These are phyloP conservation scores for Pantherophis guttatus DNA, from an alignment of 2,113 vertebrate species.

Conservation along the genomic window DNA sequence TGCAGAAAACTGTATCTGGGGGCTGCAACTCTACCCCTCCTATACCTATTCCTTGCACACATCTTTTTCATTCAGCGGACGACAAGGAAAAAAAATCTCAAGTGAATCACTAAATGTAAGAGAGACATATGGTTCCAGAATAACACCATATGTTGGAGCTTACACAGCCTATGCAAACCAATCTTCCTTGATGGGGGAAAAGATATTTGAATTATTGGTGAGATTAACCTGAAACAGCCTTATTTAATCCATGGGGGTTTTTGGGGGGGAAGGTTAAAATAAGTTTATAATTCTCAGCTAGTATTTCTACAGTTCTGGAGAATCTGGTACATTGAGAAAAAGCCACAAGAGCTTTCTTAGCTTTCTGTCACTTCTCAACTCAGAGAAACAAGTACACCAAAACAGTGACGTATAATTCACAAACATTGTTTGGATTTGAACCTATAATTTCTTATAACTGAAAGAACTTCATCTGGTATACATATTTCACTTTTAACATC, in stretches of 20 bases:
- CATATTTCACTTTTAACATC: not conserved
- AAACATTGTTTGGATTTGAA: not conserved
- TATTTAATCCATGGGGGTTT: not conserved
- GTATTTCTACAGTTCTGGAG: not conserved
- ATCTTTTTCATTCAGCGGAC: not conserved
- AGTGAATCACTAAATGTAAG: not conserved
- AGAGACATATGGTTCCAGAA: fast-evolving
- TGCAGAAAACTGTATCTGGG: slow-evolving; percentile 28
- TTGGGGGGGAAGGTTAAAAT: not conserved
- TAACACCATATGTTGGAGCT: not conserved
- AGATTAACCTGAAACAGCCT: not conserved
- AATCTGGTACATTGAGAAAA: not conserved
- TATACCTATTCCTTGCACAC: not conserved
- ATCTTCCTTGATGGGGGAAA: not conserved
- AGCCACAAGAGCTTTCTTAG: not conserved
- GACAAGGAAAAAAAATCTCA: not conserved
- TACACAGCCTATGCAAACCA: not conserved
- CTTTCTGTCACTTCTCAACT: not conserved
- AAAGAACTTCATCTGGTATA: not conserved
- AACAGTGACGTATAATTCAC: not conserved
- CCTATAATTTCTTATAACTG: too few species aligned
- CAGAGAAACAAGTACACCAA: not conserved
- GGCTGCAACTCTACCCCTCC: slow-evolving; percentile 11
- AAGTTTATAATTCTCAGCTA: not conserved
- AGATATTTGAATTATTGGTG: not conserved